These are phyloP conservation scores for Gorsachius goisagi DNA, from an alignment of 2,113 vertebrate genomes.

Conservation along the genomic window DNA sequence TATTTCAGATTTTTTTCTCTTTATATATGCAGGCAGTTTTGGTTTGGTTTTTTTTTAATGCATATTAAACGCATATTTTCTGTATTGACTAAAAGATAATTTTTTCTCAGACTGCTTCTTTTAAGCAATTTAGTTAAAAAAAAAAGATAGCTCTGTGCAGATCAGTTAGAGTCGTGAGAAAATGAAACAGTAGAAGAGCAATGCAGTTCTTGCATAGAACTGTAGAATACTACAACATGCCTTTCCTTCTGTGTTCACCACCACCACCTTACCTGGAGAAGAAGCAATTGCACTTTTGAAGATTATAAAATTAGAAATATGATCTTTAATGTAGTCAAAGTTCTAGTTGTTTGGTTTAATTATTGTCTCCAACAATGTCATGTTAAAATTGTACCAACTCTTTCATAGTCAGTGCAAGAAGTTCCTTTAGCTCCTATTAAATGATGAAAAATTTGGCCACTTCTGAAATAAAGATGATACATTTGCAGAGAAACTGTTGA, in stretches of 20 bases:
- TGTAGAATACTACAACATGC: background rate
- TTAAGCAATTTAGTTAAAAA: background rate
- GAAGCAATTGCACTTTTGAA: background rate
- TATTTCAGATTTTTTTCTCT: background rate
- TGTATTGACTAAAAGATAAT: background rate
- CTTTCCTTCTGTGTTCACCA: background rate
- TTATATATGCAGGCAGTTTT: background rate
- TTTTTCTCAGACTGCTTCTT: background rate
- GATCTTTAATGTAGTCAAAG: background rate
- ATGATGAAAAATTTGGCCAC: slow-evolving; percentile 67
- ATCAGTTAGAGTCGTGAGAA: background rate
- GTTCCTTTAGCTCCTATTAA: slow-evolving; percentile 34
- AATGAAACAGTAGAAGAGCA: background rate
- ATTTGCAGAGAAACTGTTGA: slow-evolving; percentile 72
- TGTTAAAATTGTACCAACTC: background rate
- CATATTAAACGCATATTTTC: background rate
- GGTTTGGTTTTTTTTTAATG: background rate
- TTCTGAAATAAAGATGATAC: slow-evolving; percentile 72
- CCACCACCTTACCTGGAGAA: background rate
- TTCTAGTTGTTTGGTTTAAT: background rate
- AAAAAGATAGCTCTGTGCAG: background rate
- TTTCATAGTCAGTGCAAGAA: background rate
- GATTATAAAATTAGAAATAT: background rate
- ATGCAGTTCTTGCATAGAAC: background rate
- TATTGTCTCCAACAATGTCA: background rate